Base-by-base conservation (phyloP, 2,797 vertebrate species). In the Microctenopoma steveboyesi region DNA sequence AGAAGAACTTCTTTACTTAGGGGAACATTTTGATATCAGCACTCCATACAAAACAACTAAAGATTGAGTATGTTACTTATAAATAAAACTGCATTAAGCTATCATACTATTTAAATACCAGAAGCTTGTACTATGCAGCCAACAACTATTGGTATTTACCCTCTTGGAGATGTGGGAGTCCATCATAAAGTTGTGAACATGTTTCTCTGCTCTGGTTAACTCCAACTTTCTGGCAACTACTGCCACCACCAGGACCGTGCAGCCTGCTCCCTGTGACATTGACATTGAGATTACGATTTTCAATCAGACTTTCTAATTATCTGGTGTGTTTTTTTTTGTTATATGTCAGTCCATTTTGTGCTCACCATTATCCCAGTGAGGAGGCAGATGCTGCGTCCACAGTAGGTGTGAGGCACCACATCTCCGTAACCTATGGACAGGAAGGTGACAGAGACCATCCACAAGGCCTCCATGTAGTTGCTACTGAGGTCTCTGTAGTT, bases 161-260 rank as follows among this genome's bases (percentile, higher is more conserved):
- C 94, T 85, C 85, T 98, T 97, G 0, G 96, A 93, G 82, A 98
- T 95, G 77, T 97, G 96, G 0, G 97, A 98, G 90, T 98, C 97
- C 96, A 98, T 98, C 97, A 98, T 98, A 88, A 98, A 98, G 90
- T 98, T 98, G 89, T 98, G 97, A 16, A 98, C 97, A 0, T 98
- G 97, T 75, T 97, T 94, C 93, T 98, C 97, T 0, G 97, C 96
- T 86, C 96, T 95, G 83, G 96, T 97, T 78, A 98, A 86, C 84
- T 98, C 97, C 90, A 98, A 91, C 89, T 98, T 98, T 69, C 96
- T 92, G 82, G 97, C 97, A 51, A 98, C 97, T 72, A 98, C 97
- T 0, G 97, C 97, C 64, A 98, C 97, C 82, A 98, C 97, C 55
- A 98, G 88, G 0, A 97, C 96, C 0, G 97, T 98, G 85, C 97